Base-by-base conservation (phyloP, 2,797 vertebrate species). In the Notoglanidium macrostoma region DNA sequence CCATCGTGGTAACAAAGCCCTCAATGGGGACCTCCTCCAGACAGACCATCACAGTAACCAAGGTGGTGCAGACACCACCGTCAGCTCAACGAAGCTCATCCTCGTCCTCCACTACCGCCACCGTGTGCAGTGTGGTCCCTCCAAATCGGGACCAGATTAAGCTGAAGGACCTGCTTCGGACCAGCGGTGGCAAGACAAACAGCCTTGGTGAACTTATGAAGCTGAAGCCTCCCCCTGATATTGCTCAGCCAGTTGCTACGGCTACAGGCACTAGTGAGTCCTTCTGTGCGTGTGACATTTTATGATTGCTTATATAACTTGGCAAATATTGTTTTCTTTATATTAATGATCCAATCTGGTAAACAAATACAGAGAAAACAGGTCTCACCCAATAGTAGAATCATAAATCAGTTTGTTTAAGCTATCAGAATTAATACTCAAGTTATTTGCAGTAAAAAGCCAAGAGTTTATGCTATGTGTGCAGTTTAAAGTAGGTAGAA, bases 121-220 rank as follows among this genome's bases (percentile, higher is more conserved):
- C 96, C 32, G 88, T 95, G 87, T 96, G 96, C 93, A 95, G 97
- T 77, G 90, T 96, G 91, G 96, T 96, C 88, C 94, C 97, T 90
- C 96, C 97, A 67, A 95, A 95, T n/a, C 97, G 96, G 93, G 98
- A 99, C 89, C 97, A 98, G 95, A 97, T 98, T 88, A 98, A 98
- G 87, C 92, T 99, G 85, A 99, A 98, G 94, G 98, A 99, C 91
- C 95, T 99, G 8, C 96, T 99, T 0, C 87, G 93, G 90, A 85
- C 93, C 0, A 73, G 92, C 2, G 90, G 85, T 84, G 87, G 92
- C 78, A 96, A 92, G 88, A 91, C 68, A 65, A 90, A 93, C 89
- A 99, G 98, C 94, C 96, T 99, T 84, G 98, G 98, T 91, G 98
- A 99, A 92, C 96, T 99, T 87, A 99, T 99, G 98, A 99, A 98